Base-by-base conservation (phyloP, 2,888 invertebrate genomes). In the Smittia aterrima region DNA sequence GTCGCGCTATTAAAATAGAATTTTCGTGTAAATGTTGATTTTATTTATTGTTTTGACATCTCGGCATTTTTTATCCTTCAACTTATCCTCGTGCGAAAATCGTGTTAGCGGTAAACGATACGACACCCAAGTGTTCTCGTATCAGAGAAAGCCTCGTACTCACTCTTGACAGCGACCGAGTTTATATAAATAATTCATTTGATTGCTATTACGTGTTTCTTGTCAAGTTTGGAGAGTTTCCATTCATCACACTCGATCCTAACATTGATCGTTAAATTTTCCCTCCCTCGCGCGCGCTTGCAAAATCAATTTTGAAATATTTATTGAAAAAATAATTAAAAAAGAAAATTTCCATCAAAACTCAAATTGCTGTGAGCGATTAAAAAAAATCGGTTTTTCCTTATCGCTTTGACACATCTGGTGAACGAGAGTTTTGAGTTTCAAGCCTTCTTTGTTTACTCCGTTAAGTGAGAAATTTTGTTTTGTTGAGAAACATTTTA, bases 141-240 rank as follows among this genome's bases (percentile, higher is more conserved):
- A 20, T 6, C 41, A 41, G 32, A 32, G 40, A 40, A 67, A 18
- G 47, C 16, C 11, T 47, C 47, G 16, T 6, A 11, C 32, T 32
- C 32, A 32, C 32, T 32, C n/a, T 47, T 2, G 22, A 58, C 58
- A 11, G 20, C 18, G 22, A 7, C 20, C 3, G 22, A 18, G 58
- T 58, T 47, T 47, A 40, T 9, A 70, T 70, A 70, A 38, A 70
- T 70, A 70, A 70, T 70, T 70, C 40, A 70, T 70, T 70, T 70
- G 47, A 70, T 70, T 70, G 68, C 24, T 47, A 13, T 53, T 22
- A 70, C 68, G 68, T 70, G 68, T 64, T 27, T 7, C 2, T 1
- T 27, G 64, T 27, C 64, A 27, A 27, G 4, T 47, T 47, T 47
- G n/a, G n/a, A n/a, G n/a, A n/a, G n/a, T n/a, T 47, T 11, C 16